These are phyloP conservation scores for Gallinago jamesoni DNA, from an alignment of 2,113 vertebrate species.

Conservation along the genomic window DNA sequence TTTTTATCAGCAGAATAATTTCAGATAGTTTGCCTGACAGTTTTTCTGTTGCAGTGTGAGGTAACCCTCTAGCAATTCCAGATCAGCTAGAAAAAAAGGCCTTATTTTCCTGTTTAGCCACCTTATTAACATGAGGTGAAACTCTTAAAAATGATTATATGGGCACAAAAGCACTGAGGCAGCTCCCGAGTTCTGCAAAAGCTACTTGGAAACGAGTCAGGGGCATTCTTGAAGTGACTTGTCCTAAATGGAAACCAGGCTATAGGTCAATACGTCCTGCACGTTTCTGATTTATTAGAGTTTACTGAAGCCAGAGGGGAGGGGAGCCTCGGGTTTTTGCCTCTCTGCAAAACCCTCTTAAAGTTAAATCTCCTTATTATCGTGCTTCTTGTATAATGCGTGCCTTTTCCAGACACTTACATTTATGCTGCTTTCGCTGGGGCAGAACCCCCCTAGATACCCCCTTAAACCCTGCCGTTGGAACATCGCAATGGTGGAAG, in stretches of 20 bases:
- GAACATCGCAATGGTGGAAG: not conserved
- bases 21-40: not conserved
- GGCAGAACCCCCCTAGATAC: not conserved
- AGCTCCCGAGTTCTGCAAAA: not conserved
- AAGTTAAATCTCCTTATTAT: not conserved
- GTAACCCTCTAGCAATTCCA: not conserved
- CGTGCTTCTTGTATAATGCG: not conserved
- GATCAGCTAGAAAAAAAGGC: not conserved
- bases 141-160: not conserved
- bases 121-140: not conserved
- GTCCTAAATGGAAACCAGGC: not conserved
- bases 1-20: not conserved
- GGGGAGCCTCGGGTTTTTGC: not conserved
- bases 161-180: not conserved
- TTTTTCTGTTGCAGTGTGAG: not conserved
- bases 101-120: not conserved
- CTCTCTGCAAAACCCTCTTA: not conserved
- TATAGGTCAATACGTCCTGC: not conserved
- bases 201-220: not conserved
- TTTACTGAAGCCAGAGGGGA: slow-evolving; percentile 1
- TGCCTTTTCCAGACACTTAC: not conserved
- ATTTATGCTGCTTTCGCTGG: not conserved
- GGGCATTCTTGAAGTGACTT: not conserved
- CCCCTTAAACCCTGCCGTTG: not conserved
- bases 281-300: not conserved